phyloP scores from a whole-genome alignment of 2,113 vertebrate species.

The Xenotilapia caudafasciata region DNA sequence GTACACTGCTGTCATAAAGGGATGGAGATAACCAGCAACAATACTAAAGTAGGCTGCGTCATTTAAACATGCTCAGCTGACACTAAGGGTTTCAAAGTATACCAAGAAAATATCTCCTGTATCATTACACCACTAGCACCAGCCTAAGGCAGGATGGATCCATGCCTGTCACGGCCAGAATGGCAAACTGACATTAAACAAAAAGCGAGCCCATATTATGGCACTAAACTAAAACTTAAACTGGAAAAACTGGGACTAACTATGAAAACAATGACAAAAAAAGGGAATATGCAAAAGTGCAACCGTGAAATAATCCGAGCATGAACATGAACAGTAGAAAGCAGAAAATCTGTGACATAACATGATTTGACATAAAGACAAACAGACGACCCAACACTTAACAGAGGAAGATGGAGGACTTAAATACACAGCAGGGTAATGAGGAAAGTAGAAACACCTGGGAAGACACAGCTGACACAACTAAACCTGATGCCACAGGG shows the following conservation, averaged over 20 bases:
- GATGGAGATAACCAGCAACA: background rate
- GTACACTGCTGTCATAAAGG: background rate
- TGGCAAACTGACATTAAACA: background rate
- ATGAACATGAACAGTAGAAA: fast-evolving
- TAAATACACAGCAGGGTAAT: background rate
- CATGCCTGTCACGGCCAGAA: background rate
- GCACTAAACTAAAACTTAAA: background rate
- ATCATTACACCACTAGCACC: background rate
- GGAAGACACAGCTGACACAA: background rate
- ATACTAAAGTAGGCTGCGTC: background rate
- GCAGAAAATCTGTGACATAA: background rate
- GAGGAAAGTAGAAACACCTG: background rate
- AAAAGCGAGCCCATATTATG: background rate
- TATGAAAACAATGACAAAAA: background rate
- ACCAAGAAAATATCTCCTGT: background rate
- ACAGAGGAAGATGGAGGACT: background rate
- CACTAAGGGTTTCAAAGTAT: background rate
- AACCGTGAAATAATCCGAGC: background rate
- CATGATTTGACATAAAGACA: background rate
- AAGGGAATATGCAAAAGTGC: fast-evolving
- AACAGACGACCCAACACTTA: fast-evolving
- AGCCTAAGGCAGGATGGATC: background rate
- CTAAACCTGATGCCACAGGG: background rate
- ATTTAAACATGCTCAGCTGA: background rate
- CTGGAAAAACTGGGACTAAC: fast-evolving